These are phyloP conservation scores for Drosophila dives DNA, from an alignment of 2,888 invertebrate genomes.

Conservation along the genomic window DNA sequence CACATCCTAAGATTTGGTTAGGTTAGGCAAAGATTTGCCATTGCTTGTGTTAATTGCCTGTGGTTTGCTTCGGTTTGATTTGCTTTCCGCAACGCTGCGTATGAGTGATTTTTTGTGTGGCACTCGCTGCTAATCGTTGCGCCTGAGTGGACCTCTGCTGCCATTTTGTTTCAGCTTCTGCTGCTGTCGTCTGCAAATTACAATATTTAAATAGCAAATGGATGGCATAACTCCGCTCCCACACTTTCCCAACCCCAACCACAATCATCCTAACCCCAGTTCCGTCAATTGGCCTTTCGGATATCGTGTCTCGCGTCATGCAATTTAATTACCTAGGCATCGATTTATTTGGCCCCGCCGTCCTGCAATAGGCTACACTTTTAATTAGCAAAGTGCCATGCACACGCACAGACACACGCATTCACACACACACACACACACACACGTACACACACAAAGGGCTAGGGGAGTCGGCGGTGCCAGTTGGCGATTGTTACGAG, in stretches of 20 bases:
- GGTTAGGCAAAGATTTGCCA: neutral
- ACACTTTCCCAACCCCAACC: neutral
- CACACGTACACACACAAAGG: neutral
- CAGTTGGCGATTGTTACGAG: constrained; percentile 72
- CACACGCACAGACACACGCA: constrained; percentile 62
- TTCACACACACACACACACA: constrained; percentile 2
- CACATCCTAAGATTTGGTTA: constrained; percentile 2
- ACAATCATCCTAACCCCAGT: neutral
- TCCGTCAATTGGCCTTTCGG: constrained; percentile 6
- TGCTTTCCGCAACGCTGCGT: constrained; percentile 38
- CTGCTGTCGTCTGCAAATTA: constrained; percentile 61
- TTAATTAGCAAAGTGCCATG: constrained; percentile 79
- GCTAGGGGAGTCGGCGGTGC: constrained; percentile 52
- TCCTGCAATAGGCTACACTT: constrained; percentile 70
- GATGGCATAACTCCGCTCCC: constrained; percentile 24
- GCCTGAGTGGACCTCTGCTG: constrained; percentile 19
- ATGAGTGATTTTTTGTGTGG: constrained; percentile 62
- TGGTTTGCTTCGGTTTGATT: neutral
- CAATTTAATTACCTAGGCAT: constrained; percentile 80
- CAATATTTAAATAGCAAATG: constrained; percentile 63
- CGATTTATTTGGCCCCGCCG: constrained; percentile 73
- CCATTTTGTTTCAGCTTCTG: constrained; percentile 39
- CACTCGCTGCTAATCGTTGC: constrained; percentile 20
- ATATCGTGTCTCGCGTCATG: constrained; percentile 64
- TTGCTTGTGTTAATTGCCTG: neutral